A percentile compares a stretch with the other conserved stretches of the same genome.
phyloP scores from a whole-genome alignment of 2,113 vertebrate species.

The Xenopus laevis region DNA sequence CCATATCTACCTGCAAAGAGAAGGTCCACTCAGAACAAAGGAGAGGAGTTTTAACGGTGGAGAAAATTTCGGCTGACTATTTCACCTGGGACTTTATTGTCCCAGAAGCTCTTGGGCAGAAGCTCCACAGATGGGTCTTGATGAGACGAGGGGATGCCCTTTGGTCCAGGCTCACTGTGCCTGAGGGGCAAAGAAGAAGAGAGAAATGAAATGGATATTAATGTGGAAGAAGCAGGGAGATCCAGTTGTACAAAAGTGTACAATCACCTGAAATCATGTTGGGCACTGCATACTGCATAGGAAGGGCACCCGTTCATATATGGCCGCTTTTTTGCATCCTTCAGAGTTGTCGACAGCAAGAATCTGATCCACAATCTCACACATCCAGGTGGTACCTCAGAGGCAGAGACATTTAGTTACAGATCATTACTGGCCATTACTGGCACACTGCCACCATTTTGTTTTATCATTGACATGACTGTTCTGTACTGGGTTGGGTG shows the following conservation, averaged over 20 bases:
- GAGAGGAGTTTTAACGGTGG: too few species aligned
- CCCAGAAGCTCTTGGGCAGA: conserved; percentile 65
- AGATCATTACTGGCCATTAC: too few species aligned
- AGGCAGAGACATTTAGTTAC: not conserved
- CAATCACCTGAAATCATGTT: conserved; percentile 44
- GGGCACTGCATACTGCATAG: conserved; percentile 49
- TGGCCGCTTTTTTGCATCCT: conserved; percentile 56
- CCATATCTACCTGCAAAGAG: too few species aligned
- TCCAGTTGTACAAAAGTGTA: too few species aligned
- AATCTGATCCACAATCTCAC: conserved; percentile 54
- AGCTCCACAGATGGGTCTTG: conserved; percentile 65
- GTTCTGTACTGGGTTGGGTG: too few species aligned
- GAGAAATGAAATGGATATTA: not conserved
- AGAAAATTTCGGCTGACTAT: too few species aligned
- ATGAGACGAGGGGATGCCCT: conserved; percentile 59
- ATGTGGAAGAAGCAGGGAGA: not conserved
- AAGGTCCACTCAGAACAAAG: too few species aligned
- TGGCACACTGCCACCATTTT: too few species aligned
- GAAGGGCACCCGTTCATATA: conserved; percentile 59
- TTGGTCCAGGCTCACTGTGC: conserved; percentile 52
- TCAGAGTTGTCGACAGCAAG: conserved; percentile 48
- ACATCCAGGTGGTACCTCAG: conserved; percentile 61
- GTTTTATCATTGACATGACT: too few species aligned
- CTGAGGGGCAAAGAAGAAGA: conserved; percentile 43
- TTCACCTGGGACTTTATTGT: conserved; percentile 50